Base-by-base conservation (phyloP, 2,797 vertebrate species). In the Coracias cyanogaster region DNA sequence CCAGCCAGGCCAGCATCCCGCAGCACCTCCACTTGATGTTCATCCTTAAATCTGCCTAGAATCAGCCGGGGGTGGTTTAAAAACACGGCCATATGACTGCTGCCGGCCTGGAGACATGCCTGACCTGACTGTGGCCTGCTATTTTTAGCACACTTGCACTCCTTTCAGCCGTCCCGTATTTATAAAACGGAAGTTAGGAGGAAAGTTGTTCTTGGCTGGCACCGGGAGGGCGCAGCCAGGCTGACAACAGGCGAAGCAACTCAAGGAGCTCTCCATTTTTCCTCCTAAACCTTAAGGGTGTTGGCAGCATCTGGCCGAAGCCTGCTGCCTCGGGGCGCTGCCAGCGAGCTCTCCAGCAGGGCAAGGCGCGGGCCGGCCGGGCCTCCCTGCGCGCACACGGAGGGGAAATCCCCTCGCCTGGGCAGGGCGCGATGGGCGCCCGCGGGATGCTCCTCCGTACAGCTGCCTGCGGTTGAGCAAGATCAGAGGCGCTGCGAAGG, bases 171-270 rank as follows among this genome's bases (percentile, higher is more conserved):
- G 60, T 22, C 54, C 79, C 7, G 2, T 43, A 55, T 70, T 58
- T 72, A 58, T 29, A 17, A 86, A 85, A 54, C 71, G 81, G 95
- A 95, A 93, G 71, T 76, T 85, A 60, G 9, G 62, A 77, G 83
- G 62, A 90, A 94, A 96, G 88, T 90, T 92, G 83, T 4, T 96
- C 48, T 94, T 73, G 91, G 90, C 82, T 86, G 80, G 70, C 88
- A 91, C 7, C 1, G 3, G 61, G 57, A 86, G 85, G 31, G 55
- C 55, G 0, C 54, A 74, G 76, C 65, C 82, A 46, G 61, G 73
- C 51, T 49, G 54, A 73, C 89, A 67, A 74, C 3, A 78, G 81
- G 72, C 52, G 49, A 46, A 78, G 77, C 57, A 28, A 41, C 61
- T 67, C 37, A 17, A 29, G 61, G 33, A 61, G 45, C 65, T 81